Evolutionary conservation across 2,797 vertebrate species (phyloP), one percentile per base, ranked within the genome.

Genomic region (Enteromius afrohamiltoni): DNA sequence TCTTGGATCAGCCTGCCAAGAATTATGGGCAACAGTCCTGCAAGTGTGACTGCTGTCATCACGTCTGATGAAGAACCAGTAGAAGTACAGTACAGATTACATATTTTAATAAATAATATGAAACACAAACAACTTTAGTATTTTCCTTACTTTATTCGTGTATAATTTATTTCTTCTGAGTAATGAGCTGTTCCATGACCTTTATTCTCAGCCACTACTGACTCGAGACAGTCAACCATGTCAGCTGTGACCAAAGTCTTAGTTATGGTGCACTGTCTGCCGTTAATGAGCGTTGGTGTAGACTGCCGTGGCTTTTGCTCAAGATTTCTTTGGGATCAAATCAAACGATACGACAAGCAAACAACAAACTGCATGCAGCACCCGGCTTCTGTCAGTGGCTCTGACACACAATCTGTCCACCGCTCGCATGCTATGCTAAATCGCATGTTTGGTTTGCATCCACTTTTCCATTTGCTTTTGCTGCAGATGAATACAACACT

Each of bases 401-500:
- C 49, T 37, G 2, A 51, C 3, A 13, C 49, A 14, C 47, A 37
- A 51, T 14, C 29, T 3, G 0, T n/a, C 71, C 21, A 0, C 7
- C 40, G 21, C 14, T 58, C 0, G 21, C 21, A 76, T 76, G 34
- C 53, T 68, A 73, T 31, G 49, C 60, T 70, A 82, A 37, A 83
- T 76, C 51, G 34, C 34, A 68, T 60, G 51, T 86, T 83, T 83
- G 81, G 77, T 77, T 86, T 70, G 51, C 6, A 1, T 75, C 58
- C 77, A 51, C 19, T 64, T 51, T 31, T 73, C 29, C 4, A 47
- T 67, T 58, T 29, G 45, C 1, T 60, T 83, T 68, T 80, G 40
- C 73, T 51, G 49, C 67, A 84, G 75, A 82, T 86, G 79, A 84
- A 79, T 21, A 84, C 31, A 79, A 53, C 60, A 55, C 10, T 19